Conservation (phyloP, 1,140 invertebrate genomes). For the Nasonia longicornis region DNA sequence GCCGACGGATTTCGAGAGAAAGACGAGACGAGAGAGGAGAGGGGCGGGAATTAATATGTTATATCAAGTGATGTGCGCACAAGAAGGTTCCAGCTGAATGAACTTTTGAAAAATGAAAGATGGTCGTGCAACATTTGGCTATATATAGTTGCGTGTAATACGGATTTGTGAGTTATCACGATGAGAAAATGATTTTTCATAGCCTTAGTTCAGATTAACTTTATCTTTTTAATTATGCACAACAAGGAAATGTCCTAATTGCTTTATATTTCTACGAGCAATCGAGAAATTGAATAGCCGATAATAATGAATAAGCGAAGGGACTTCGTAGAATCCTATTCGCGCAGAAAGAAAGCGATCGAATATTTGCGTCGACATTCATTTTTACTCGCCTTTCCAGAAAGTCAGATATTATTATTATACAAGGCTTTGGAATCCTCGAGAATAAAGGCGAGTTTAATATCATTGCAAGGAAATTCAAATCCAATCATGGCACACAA, state of each 20-base stretch:
- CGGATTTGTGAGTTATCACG: neutral
- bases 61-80: neutral
- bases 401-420: no score
- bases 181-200: no score
- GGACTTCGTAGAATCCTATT: neutral
- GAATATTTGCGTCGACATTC: neutral
- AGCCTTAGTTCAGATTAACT: neutral
- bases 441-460: no score
- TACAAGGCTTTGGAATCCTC: no score
- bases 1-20: neutral
- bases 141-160: neutral
- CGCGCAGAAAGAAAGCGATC: neutral
- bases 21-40: neutral
- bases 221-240: neutral
- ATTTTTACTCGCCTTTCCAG: neutral
- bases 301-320: neutral
- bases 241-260: neutral
- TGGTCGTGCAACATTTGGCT: neutral
- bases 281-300: neutral
- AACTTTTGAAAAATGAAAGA: neutral
- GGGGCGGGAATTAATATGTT: neutral
- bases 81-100: neutral
- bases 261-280: neutral
- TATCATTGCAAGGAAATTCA: no score
- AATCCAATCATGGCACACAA: no score